phyloP scores from a whole-genome alignment of 1,140 invertebrate species.

The Galendromus occidentalis region DNA sequence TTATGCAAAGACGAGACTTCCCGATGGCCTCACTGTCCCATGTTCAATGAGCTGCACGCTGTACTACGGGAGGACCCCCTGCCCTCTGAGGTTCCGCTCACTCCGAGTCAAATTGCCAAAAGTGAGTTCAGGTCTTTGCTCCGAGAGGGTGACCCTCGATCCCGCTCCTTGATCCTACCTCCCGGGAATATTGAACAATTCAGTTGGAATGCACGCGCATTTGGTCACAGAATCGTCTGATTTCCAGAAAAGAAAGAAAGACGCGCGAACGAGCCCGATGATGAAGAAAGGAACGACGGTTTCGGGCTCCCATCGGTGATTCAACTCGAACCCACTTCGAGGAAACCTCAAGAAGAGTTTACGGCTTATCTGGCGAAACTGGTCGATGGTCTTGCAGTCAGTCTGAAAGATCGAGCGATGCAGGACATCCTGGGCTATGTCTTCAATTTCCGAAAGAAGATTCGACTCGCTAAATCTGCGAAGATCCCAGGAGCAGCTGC shows the following conservation, averaged over 20 bases:
- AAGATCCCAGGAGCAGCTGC: too few relatives aligned
- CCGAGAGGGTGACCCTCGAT: too few relatives aligned
- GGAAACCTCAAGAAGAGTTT: neutral
- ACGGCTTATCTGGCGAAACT: neutral
- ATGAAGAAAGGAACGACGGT: too few relatives aligned
- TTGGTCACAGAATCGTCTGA: neutral
- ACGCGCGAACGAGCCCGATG: neutral
- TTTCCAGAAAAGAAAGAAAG: neutral
- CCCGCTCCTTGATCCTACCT: too few relatives aligned
- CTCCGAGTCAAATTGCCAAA: neutral
- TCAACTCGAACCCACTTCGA: neutral
- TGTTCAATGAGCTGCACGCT: neutral
- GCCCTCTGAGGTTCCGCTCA: neutral
- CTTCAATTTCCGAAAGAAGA: neutral
- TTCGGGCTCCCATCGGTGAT: neutral
- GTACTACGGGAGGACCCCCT: neutral
- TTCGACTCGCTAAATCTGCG: neutral
- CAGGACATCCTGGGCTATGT: neutral
- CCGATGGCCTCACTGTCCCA: neutral
- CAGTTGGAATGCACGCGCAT: too few relatives aligned
- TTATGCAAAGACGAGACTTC: neutral
- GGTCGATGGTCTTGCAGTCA: neutral
- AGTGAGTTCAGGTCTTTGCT: neutral
- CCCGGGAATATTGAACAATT: too few relatives aligned
- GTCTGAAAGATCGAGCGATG: neutral